Conservation (phyloP, 2,113 vertebrate species). For the Athene noctua region DNA sequence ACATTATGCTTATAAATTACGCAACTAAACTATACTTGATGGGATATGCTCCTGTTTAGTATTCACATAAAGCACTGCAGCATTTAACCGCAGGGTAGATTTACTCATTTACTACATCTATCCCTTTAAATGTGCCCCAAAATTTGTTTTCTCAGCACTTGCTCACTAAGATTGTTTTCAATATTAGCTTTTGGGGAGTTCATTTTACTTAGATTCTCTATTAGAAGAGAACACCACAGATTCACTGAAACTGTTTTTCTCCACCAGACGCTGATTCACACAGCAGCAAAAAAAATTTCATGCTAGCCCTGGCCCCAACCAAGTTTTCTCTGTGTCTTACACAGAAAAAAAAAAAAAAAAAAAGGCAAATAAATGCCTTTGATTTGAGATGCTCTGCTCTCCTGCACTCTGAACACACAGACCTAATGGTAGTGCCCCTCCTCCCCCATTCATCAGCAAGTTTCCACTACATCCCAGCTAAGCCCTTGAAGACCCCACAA, state of each 20-base stretch:
- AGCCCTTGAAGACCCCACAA: not conserved
- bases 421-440: not conserved
- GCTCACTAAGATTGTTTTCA: not conserved
- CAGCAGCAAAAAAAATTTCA: not conserved
- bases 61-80: not conserved
- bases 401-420: not conserved
- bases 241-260: not conserved
- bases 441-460: not conserved
- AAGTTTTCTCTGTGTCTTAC: not conserved
- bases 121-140: not conserved
- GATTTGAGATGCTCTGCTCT: not conserved
- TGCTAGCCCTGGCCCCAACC: not conserved
- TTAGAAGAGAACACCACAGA: not conserved
- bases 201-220: constrained; percentile 9
- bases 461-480: not conserved
- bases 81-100: not conserved
- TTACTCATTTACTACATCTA: not conserved
- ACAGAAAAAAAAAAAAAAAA: not conserved
- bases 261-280: not conserved
- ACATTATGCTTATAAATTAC: not conserved
- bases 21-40: not conserved
- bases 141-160: not conserved
- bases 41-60: not conserved
- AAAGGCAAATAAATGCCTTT: not conserved
- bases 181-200: constrained; percentile 12